Conservation (phyloP, 2,888 invertebrate genomes). For the Alsophila aescularia region DNA sequence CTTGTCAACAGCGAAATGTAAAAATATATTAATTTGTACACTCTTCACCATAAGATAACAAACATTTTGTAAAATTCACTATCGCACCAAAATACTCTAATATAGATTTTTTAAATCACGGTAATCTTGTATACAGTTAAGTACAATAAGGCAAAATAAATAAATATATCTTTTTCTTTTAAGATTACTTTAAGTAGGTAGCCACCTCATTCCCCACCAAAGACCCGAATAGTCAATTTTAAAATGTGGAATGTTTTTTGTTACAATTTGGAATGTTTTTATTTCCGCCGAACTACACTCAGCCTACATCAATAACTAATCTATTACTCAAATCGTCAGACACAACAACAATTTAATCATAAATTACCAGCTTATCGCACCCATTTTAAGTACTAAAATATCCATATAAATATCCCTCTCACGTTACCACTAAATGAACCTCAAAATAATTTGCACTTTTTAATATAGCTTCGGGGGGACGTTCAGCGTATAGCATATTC, state of each 20-base stretch:
- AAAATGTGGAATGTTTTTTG: slow-evolving; percentile 65
- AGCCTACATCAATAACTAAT: slow-evolving; percentile 42
- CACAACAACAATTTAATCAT: slow-evolving; percentile 44
- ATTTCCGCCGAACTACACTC: slow-evolving; percentile 44
- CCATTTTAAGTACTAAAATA: slow-evolving; percentile 78
- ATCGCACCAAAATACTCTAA: slow-evolving; percentile 83
- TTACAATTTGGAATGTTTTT: slow-evolving; percentile 65
- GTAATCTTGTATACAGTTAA: slow-evolving; percentile 64
- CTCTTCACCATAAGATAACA: slow-evolving; percentile 71
- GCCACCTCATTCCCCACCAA: slow-evolving; percentile 75
- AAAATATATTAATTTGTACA: slow-evolving; percentile 85
- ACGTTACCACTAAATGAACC: slow-evolving; percentile 64
- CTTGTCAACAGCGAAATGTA: slow-evolving; percentile 81
- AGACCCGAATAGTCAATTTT: slow-evolving; percentile 59
- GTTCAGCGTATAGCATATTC: slow-evolving; percentile 76
- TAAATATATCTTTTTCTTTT: slow-evolving; percentile 52
- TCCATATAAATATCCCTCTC: slow-evolving; percentile 75
- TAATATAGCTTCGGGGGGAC: slow-evolving; percentile 80
- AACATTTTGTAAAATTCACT: slow-evolving; percentile 82
- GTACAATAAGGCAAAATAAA: slow-evolving; percentile 73
- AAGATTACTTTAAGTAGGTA: slow-evolving; percentile 66
- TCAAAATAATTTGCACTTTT: slow-evolving; percentile 80
- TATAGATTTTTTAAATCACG: slow-evolving; percentile 67
- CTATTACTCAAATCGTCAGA: slow-evolving; percentile 44
- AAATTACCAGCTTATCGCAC: slow-evolving; percentile 56